Base-by-base conservation (phyloP, 2,888 invertebrate genomes). In the Calliphora vomitoria region DNA sequence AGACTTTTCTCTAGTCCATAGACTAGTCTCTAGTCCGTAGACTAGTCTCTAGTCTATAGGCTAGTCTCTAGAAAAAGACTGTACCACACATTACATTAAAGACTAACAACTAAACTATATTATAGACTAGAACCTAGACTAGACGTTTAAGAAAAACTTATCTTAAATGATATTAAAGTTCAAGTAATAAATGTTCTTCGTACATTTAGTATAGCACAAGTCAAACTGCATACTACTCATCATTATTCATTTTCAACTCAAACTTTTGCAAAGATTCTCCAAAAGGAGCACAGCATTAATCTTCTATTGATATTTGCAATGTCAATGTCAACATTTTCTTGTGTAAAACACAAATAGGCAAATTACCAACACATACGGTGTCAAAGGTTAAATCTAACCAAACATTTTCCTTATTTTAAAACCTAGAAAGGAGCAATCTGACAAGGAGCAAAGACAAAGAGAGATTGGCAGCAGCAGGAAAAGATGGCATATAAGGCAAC, bases 291-390 rank as follows among this genome's bases (percentile, higher is more conserved):
- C 41, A 76, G 80, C 69, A 86, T 83, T 71, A 76, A 82, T 86
- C 82, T 82, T 87, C 79, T 87, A 85, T 85, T 87, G 87, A 87
- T 85, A 75, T 85, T 87, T 79, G 71, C 85, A 85, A 87, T 82
- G 85, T 87, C 87, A 87, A 85, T 87, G 85, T 85, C 85, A 87
- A 87, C 79, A 87, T 85, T 85, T 85, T 87, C 82, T 82, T 31
- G 62, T 47, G 78, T 71, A 79, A 87, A 85, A 85, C 85, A 87
- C 85, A 87, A 87, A 85, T 75, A 85, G 85, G 85, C 87, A 87
- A 83, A 87, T 87, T 87, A 85, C 74, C 87, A 82, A 87, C 87
- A 87, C 85, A 82, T 85, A 79, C 85, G 85, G 87, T 87, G 85
- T 68, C 82, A 82, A 87, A 85, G 82, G 81, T 87, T 87, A 74